phyloP scores from a whole-genome alignment of 2,888 invertebrate genomes.

The Nycteola revayana region DNA sequence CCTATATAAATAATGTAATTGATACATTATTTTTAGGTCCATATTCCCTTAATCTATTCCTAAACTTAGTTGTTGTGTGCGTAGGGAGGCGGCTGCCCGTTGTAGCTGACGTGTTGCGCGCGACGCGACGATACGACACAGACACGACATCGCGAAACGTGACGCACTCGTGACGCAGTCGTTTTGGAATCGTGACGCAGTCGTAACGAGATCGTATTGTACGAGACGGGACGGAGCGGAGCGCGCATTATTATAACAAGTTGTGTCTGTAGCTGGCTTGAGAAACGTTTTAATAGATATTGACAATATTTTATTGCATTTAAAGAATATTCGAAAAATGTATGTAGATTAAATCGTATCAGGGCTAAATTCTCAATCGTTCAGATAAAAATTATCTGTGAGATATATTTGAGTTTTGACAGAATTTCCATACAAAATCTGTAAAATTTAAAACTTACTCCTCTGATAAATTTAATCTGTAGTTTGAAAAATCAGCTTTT shows the following conservation, averaged over 20 bases:
- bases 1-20: too few relatives aligned
- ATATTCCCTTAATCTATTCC: background rate
- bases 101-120: constrained; percentile 79
- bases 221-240: constrained; percentile 14
- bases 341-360: too few relatives aligned
- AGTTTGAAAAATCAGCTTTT: too few relatives aligned
- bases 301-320: too few relatives aligned
- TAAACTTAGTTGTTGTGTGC: constrained; percentile 48
- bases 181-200: constrained; percentile 18
- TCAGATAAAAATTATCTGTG: too few relatives aligned
- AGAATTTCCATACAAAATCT: too few relatives aligned
- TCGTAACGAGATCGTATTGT: constrained; percentile 12
- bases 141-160: constrained; percentile 4
- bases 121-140: constrained; percentile 38
- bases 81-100: constrained; percentile 74
- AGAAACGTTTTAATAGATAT: too few relatives aligned
- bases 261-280: constrained; percentile 5
- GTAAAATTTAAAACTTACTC: too few relatives aligned
- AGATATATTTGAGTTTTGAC: too few relatives aligned
- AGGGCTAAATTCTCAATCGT: too few relatives aligned
- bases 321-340: too few relatives aligned
- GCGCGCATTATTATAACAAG: constrained; percentile 20
- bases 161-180: background rate
- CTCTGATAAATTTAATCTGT: too few relatives aligned
- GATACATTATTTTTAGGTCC: background rate